Percentiles rank a stretch among this genome's conserved stretches.
phyloP scores from a whole-genome alignment of 2,797 vertebrate genomes.

The Champsocephalus esox region DNA sequence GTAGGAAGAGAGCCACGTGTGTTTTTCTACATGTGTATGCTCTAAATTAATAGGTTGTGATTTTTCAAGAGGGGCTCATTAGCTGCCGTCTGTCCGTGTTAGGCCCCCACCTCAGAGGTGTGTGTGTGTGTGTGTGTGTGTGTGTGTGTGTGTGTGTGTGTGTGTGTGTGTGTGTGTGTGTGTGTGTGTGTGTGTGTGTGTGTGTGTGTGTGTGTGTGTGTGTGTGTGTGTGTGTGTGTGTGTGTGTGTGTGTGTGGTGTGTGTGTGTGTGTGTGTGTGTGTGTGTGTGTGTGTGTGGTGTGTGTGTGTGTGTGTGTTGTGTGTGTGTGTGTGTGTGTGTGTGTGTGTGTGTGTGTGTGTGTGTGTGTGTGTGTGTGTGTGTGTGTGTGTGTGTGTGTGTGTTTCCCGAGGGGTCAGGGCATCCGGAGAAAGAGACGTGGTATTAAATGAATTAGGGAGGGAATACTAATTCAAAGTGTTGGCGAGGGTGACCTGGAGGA shows the following conservation, averaged over 20 bases:
- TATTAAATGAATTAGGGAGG: constrained; percentile 24
- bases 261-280: no score
- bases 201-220: no score
- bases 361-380: no score
- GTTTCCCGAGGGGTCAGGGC: constrained; percentile 47
- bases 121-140: not conserved
- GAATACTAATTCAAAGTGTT: not conserved
- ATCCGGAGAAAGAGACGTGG: constrained; percentile 18
- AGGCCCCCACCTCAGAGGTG: constrained; percentile 11
- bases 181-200: no score
- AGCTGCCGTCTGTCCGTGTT: constrained; percentile 12
- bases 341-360: no score
- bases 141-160: no score
- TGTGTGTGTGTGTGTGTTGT: no score
- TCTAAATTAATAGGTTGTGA: constrained; percentile 4
- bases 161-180: no score
- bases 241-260: no score
- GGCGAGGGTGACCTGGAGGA: not conserved
- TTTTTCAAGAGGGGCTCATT: constrained; percentile 57
- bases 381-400: constrained; percentile 10
- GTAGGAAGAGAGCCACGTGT: not conserved
- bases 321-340: no score
- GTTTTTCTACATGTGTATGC: constrained; percentile 10
- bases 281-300: no score
- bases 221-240: no score